Evolutionary conservation across 2,797 vertebrate genomes (phyloP), one percentile per base, ranked within the genome.

Genomic region (Carduelis carduelis): DNA sequence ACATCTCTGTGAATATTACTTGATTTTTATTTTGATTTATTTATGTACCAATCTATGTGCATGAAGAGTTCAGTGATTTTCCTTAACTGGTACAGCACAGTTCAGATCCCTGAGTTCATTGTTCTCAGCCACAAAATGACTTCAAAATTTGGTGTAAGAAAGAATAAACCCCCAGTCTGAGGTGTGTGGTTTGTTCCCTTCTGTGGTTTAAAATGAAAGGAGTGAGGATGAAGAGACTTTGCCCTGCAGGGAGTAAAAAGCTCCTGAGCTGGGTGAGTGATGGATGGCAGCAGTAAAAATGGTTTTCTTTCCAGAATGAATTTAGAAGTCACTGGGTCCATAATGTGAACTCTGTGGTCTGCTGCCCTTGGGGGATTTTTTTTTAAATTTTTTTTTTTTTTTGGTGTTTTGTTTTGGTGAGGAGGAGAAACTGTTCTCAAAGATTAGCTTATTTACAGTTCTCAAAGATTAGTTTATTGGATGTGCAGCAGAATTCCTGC

Each of bases 221-320:
- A 89, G 63, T 55, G 50, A 75, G 71, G 85, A 69, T 84, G 77
- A 91, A 94, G 83, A 88, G 70, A 44, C 43, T 72, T 82, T 88
- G 39, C 84, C 91, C 84, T 94, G 68, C 83, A 84, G 87, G 87
- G 77, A 92, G 70, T 43, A 39, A 57, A 86, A 71, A 92, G 46
- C 88, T 90, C 9, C 85, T 50, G 94, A 90, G 69, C 85, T 92
- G 86, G 43, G 55, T 53, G 85, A 86, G 74, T 94, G 93, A 94
- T 92, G 83, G 91, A 86, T 94, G 65, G 35, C 83, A 89, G 32
- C 84, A 50, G 57, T 85, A 53, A 87, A 93, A 94, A 50, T 34
- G 44, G 9, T 80, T 91, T 93, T 87, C 66, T 90, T 95, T 90
- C 92, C 55, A 74, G 56, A 90, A 66, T 76, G 69, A 72, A 78